phyloP scores from a whole-genome alignment of 1,140 invertebrate species.

The Eufriesea mexicana region DNA sequence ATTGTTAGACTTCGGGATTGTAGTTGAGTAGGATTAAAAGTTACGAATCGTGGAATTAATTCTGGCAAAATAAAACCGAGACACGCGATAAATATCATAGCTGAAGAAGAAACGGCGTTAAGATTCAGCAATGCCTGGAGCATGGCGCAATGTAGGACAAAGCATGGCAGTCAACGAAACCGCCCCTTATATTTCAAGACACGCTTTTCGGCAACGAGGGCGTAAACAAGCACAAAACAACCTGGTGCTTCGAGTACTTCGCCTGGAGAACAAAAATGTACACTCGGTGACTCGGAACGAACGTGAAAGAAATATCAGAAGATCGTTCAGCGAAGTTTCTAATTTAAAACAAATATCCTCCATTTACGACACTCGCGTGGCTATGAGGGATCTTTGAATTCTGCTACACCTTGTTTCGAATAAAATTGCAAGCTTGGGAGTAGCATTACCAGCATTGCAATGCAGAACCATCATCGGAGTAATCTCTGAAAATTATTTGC shows the following conservation, averaged over 20 bases:
- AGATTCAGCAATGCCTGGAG: background rate
- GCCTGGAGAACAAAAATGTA: background rate
- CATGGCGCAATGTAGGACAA: constrained; percentile 13
- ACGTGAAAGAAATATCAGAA: background rate
- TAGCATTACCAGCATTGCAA: no score
- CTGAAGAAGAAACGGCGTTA: background rate
- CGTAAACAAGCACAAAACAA: constrained; percentile 20
- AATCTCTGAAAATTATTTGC: no score
- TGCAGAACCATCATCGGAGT: no score
- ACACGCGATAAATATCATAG: no score
- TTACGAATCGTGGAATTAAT: background rate
- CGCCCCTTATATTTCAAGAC: constrained; percentile 13
- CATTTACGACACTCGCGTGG: no score
- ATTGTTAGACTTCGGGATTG: no score
- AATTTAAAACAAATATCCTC: no score
- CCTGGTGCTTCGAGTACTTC: background rate
- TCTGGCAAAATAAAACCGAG: no score
- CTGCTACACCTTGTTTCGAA: no score
- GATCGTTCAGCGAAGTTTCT: background rate
- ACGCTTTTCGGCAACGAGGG: constrained; percentile 12
- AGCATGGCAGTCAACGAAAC: background rate
- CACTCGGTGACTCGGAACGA: background rate
- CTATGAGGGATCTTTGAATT: no score
- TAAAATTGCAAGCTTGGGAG: no score
- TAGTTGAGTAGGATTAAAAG: no score